phyloP scores from a whole-genome alignment of 2,888 invertebrate genomes.

The Idaea dimidiata region DNA sequence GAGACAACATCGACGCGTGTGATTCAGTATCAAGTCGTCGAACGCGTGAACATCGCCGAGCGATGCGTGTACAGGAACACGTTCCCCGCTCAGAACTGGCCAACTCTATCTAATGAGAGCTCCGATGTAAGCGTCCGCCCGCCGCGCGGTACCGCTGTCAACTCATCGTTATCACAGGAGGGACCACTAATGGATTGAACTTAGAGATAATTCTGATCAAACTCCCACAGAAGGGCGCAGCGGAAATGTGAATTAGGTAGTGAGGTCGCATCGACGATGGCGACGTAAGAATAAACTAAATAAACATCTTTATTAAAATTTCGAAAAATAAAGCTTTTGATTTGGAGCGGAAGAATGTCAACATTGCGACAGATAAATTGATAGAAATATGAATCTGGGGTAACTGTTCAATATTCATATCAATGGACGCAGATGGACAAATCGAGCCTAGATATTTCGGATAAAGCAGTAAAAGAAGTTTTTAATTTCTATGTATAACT shows the following conservation, averaged over 20 bases:
- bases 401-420: background rate
- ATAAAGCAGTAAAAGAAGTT: no score
- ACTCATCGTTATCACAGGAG: constrained; percentile 65
- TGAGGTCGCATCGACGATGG: constrained; percentile 30
- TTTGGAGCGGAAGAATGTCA: constrained; percentile 14
- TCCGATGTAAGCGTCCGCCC: constrained; percentile 40
- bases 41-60: constrained; percentile 5
- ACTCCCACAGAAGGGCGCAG: constrained; percentile 63
- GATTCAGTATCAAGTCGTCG: background rate
- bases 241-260: constrained; percentile 64
- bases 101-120: constrained; percentile 38
- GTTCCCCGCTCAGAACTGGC: constrained; percentile 21
- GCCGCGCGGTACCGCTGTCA: constrained; percentile 51
- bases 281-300: constrained; percentile 30
- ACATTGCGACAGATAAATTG: constrained; percentile 1
- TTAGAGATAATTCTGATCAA: constrained; percentile 71
- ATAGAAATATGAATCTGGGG: background rate
- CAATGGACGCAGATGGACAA: no score
- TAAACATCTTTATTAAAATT: constrained; percentile 14
- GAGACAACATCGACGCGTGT: background rate
- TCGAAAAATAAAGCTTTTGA: constrained; percentile 3
- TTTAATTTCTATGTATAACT: no score
- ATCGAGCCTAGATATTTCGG: no score
- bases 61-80: constrained; percentile 13
- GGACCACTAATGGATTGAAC: constrained; percentile 70